Conservation (phyloP, 2,797 vertebrate species). For the Monodelphis domestica region DNA sequence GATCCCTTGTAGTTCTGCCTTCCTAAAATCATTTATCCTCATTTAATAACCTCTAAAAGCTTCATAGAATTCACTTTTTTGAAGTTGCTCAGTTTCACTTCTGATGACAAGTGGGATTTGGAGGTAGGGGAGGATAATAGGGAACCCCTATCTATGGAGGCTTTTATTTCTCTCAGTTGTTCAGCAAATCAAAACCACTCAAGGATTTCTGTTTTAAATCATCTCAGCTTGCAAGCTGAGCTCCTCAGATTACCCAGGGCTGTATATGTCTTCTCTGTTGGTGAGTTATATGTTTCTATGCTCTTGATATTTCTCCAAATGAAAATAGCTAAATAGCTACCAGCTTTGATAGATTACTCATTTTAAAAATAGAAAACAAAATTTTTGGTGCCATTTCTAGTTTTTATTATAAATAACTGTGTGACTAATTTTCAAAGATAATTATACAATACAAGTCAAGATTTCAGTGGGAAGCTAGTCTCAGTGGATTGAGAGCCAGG, state of each 20-base stretch:
- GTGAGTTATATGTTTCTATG: neutral
- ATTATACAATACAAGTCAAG: neutral
- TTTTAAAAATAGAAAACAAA: neutral
- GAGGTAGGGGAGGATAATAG: neutral
- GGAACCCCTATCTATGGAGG: neutral
- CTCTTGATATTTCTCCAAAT: neutral
- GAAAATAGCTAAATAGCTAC: neutral
- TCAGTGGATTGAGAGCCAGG: too few relatives aligned
- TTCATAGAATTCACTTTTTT: neutral
- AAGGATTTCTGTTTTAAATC: neutral
- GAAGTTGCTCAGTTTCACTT: neutral
- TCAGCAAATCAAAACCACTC: neutral
- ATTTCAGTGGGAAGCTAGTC: too few relatives aligned
- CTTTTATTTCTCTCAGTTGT: neutral
- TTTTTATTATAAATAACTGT: neutral
- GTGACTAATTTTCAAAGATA: neutral
- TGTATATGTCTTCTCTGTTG: neutral
- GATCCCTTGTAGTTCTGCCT: neutral
- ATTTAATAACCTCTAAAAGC: neutral
- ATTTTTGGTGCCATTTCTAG: neutral
- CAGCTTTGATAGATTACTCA: neutral
- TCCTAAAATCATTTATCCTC: neutral
- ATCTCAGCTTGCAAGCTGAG: neutral
- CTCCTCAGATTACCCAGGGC: neutral
- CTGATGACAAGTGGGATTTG: neutral